These are phyloP conservation scores for Ernsta delagoae DNA, from an alignment of 2,888 invertebrate species.

Conservation along the genomic window DNA sequence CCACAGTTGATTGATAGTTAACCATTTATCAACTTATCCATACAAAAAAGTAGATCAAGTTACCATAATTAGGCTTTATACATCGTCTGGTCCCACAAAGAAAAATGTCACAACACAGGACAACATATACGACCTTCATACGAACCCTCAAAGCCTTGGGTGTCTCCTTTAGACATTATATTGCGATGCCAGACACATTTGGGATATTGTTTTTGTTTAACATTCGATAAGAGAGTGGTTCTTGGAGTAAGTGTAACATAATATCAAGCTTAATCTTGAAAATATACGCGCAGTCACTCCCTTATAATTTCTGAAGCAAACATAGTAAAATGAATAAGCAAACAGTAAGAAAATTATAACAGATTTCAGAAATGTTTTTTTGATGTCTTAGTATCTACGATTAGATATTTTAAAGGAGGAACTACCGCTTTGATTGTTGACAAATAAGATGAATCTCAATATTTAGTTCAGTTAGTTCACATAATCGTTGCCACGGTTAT, in stretches of 20 bases:
- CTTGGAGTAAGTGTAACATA: not conserved
- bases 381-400: no score
- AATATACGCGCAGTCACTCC: not conserved
- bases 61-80: conserved; percentile 2
- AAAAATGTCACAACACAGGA: conserved; percentile 10
- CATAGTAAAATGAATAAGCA: not conserved
- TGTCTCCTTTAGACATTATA: conserved; percentile 49
- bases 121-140: conserved; percentile 47
- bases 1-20: no score
- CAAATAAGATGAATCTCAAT: no score
- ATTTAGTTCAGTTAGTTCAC: no score
- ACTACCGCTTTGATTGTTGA: no score
- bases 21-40: no score
- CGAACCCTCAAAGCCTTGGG: conserved; percentile 44
- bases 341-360: no score
- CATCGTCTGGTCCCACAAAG: not conserved
- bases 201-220: conserved; percentile 18
- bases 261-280: not conserved
- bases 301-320: no score
- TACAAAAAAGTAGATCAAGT: not conserved
- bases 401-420: no score
- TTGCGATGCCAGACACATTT: conserved; percentile 17
- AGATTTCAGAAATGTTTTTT: no score
- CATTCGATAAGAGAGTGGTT: conserved; percentile 3
- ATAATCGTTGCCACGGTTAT: no score